Conservation (phyloP, 2,797 vertebrate species). For the Spinus pinus region DNA sequence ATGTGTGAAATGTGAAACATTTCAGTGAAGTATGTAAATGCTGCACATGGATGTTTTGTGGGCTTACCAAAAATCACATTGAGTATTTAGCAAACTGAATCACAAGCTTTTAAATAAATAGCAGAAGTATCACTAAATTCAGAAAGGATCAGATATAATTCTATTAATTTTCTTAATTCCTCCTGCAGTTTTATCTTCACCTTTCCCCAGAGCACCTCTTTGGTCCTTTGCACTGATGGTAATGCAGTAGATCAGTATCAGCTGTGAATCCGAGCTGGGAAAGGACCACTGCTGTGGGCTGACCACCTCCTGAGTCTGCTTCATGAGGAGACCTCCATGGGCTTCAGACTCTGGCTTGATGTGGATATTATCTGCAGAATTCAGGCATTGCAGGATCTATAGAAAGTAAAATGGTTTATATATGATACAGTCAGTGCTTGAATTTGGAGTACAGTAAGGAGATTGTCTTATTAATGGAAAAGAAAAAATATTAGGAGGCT, state of each 20-base stretch:
- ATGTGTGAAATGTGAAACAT: background rate
- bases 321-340: background rate
- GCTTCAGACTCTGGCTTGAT: background rate
- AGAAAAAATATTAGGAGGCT: background rate
- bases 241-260: background rate
- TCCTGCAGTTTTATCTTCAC: background rate
- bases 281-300: background rate
- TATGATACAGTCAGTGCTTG: rapidly evolving
- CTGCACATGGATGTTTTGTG: rapidly evolving
- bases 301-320: background rate
- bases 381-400: background rate
- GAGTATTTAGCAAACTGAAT: background rate
- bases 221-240: background rate
- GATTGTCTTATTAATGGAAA: background rate
- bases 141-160: background rate
- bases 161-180: background rate
- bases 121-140: background rate
- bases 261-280: background rate
- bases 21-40: background rate
- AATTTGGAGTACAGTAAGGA: background rate
- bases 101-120: background rate
- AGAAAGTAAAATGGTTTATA: background rate
- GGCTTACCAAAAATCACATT: background rate
- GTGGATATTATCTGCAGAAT: background rate
- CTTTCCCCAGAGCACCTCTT: background rate